phyloP scores from a whole-genome alignment of 2,797 vertebrate genomes.

The Sebastes cheni region DNA sequence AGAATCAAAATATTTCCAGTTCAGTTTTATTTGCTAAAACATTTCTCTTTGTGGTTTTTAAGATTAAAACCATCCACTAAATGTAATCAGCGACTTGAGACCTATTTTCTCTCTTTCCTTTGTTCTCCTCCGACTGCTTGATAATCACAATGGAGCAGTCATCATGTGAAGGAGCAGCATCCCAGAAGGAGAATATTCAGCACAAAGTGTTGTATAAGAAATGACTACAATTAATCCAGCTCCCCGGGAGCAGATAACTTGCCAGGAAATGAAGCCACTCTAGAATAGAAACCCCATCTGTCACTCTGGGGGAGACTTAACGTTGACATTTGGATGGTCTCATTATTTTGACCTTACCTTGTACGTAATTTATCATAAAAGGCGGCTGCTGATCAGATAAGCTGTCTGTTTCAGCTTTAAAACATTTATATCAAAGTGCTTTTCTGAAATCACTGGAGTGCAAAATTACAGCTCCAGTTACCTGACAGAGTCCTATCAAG shows the following conservation, averaged over 20 bases:
- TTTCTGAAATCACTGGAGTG: conserved; percentile 63
- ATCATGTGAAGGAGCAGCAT: conserved; percentile 42
- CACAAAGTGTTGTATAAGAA: conserved; percentile 49
- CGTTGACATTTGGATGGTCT: conserved; percentile 52
- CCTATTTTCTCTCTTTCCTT: conserved; percentile 12
- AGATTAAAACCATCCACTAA: conserved; percentile 1
- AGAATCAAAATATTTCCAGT: neutral
- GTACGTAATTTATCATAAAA: conserved; percentile 63
- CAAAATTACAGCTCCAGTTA: conserved; percentile 73
- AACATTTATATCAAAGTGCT: conserved; percentile 69
- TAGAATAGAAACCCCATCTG: conserved; percentile 46
- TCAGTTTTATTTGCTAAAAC: neutral
- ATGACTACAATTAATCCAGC: conserved; percentile 62
- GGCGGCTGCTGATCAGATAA: conserved; percentile 50
- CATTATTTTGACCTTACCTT: conserved; percentile 64
- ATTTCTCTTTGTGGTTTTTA: neutral
- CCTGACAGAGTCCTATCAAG: conserved; percentile 64
- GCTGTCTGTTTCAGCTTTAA: conserved; percentile 59
- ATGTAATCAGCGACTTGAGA: conserved; percentile 34
- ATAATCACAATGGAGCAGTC: conserved; percentile 41
- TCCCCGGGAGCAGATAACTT: conserved; percentile 47
- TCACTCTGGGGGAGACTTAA: conserved; percentile 39
- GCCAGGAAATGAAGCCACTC: conserved; percentile 53
- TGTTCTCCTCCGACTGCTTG: conserved; percentile 24
- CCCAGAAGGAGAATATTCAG: conserved; percentile 32